phyloP scores from a whole-genome alignment of 2,888 invertebrate genomes.

The Lycocerus yunnanus region DNA sequence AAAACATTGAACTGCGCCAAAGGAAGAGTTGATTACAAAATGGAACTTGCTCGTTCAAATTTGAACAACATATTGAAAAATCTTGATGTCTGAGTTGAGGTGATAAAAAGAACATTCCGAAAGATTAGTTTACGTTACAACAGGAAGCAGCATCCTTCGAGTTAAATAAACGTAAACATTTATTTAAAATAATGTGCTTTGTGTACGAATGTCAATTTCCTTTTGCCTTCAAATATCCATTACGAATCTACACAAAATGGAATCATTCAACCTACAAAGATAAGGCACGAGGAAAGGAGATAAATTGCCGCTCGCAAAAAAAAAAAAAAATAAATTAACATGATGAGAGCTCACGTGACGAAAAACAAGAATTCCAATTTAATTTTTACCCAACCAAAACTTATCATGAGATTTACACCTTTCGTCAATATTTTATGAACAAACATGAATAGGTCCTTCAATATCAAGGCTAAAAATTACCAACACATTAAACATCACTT shows the following conservation, averaged over 20 bases:
- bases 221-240: background rate
- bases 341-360: background rate
- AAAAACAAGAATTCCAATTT: background rate
- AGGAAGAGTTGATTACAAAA: background rate
- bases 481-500: background rate
- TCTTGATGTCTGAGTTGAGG: background rate
- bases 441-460: background rate
- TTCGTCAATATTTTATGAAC: background rate
- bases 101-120: background rate
- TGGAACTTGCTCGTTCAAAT: background rate
- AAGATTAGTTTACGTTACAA: conserved; percentile 1
- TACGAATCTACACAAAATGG: background rate
- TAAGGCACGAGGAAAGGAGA: background rate
- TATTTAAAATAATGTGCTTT: background rate
- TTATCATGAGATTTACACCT: background rate
- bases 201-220: background rate
- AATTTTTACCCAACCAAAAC: too few relatives aligned
- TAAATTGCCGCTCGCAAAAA: background rate
- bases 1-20: background rate
- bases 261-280: background rate
- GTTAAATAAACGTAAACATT: background rate
- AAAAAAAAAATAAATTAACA: background rate
- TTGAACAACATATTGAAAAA: background rate
- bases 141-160: background rate
- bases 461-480: background rate